Evolutionary conservation across 2,113 vertebrate genomes (phyloP), one percentile per base, ranked within the genome.

Genomic region (Passer montanus): DNA sequence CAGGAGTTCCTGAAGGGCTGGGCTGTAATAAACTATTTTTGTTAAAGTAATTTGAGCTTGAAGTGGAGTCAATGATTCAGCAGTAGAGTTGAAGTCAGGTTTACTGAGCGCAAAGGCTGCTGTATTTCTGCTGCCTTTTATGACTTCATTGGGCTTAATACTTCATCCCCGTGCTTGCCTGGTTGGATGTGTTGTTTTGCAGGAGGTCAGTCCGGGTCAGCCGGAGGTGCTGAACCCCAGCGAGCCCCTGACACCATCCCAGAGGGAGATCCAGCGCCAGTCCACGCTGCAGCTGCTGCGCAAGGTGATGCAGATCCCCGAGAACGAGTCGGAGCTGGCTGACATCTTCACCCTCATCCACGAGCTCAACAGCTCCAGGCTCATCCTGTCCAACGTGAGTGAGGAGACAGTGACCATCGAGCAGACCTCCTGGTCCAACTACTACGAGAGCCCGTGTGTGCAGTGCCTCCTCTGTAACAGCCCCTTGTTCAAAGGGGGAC

Each of bases 371-470:
- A 98, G 98, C 89, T 98, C 99, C 12, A 98, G 98, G 72, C 98
- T 99, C 80, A 97, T 99, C 93, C 95, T 99, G 81, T 98, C 98
- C 95, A 98, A 98, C 75, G 96, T 98, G 64, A 98, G 97, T 46
- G 98, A 98, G 92, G 98, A 98, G 96, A 98, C 98, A 1, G 98
- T 98, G 94, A 98, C 98, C 91, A 98, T 99, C 43, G 97, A 99
- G 76, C 98, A 99, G 55, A 98, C 98, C 39, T 98, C 99, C 69
- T 99, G 99, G 99, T 99, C 99, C 49, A 99, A 98, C 94, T 99
- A 99, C 97, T 99, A 98, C 18, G 99, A 99, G 96, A 99, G 98
- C 44, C 98, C 98, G 12, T 98, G 98, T 59, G 98, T 98, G 67
- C 98, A 99, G 95, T 99, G 99, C 97, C 98, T 98, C 72, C 98